Conservation (phyloP, 1,140 invertebrate species). For the Drosophila watanabei region DNA sequence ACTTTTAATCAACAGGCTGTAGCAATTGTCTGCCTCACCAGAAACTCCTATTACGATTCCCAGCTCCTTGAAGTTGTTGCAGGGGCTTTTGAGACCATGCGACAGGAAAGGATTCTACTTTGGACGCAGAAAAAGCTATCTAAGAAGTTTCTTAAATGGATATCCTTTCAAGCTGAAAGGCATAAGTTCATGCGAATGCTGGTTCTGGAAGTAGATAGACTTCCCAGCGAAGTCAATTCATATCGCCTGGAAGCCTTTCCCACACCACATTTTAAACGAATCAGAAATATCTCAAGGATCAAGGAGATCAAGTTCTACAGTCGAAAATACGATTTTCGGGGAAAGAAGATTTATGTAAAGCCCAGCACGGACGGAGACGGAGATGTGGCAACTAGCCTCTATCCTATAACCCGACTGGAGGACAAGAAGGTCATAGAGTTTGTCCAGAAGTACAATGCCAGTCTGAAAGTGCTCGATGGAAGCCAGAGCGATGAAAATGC, state of each 20-base stretch:
- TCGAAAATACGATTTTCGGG: background rate
- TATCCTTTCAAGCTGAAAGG: background rate
- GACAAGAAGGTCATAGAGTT: conserved; percentile 11
- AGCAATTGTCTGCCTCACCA: background rate
- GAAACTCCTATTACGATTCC: background rate
- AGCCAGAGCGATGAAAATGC: background rate
- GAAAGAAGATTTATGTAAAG: background rate
- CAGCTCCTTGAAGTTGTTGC: background rate
- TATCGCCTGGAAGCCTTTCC: background rate
- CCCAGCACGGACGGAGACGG: background rate
- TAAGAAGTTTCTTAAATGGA: background rate
- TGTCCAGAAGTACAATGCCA: background rate
- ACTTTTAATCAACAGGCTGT: background rate
- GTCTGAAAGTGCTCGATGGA: background rate
- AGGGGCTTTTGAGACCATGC: background rate
- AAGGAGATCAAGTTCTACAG: background rate
- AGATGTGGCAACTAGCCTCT: background rate
- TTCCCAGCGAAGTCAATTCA: background rate
- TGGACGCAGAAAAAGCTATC: background rate
- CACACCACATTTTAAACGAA: background rate
- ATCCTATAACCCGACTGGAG: background rate
- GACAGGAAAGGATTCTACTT: conserved; percentile 7
- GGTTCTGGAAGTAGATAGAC: background rate
- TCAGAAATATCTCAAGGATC: background rate
- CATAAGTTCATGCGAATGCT: background rate